Conservation (phyloP, 2,888 invertebrate species). For the Chelonus formosanus region DNA sequence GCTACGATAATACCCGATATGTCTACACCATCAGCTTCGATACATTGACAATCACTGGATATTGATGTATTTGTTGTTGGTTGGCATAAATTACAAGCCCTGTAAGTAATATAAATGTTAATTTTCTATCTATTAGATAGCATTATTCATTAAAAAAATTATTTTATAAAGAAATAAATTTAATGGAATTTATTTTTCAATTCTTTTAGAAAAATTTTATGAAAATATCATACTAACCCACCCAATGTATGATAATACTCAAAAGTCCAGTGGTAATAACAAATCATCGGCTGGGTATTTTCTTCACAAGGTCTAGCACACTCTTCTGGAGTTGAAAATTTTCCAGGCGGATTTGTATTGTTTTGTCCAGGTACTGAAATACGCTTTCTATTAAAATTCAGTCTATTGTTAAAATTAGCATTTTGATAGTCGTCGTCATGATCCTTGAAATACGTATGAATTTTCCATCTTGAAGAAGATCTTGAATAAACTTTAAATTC, state of each 20-base stretch:
- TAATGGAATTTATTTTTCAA: no score
- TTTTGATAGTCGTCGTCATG: background rate
- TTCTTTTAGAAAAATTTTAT: no score
- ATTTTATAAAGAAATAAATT: no score
- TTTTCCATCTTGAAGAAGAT: slow-evolving; percentile 12
- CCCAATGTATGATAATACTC: slow-evolving; percentile 45
- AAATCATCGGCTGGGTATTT: slow-evolving; percentile 46
- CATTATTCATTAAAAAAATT: no score
- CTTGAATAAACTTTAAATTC: slow-evolving; percentile 2
- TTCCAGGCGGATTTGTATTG: background rate
- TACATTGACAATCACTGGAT: slow-evolving; percentile 85
- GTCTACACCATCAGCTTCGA: slow-evolving; percentile 86
- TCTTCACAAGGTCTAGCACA: slow-evolving; percentile 54
- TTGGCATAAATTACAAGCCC: slow-evolving; percentile 84
- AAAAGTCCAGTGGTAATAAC: slow-evolving; percentile 48
- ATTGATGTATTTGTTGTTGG: slow-evolving; percentile 83
- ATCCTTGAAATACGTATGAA: background rate
- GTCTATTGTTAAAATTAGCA: background rate
- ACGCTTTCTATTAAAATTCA: background rate
- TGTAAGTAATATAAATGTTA: slow-evolving; percentile 49
- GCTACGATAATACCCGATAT: slow-evolving; percentile 79
- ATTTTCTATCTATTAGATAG: no score
- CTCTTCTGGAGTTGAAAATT: slow-evolving; percentile 36
- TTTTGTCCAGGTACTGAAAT: no score
- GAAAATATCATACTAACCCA: slow-evolving; percentile 5